phyloP scores from a whole-genome alignment of 2,888 invertebrate species.

The Andrena dorsata region DNA sequence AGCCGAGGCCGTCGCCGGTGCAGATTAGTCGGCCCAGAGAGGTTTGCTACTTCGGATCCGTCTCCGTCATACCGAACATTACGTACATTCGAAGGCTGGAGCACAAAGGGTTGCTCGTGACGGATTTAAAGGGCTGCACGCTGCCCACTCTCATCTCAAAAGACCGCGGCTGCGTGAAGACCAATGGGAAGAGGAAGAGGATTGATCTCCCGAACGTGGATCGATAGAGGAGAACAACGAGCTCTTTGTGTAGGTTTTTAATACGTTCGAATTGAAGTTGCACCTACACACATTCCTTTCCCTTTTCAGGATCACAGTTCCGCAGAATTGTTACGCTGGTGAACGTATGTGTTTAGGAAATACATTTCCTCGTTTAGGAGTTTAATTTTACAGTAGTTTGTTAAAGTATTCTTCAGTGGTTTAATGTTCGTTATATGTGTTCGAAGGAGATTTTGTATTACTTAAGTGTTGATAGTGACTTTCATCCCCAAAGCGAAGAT shows the following conservation, averaged over 20 bases:
- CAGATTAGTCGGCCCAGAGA: conserved; percentile 49
- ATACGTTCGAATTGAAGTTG: neutral
- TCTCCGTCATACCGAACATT: conserved; percentile 76
- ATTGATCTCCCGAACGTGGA: conserved; percentile 70
- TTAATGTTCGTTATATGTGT: neutral
- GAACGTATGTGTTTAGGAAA: neutral
- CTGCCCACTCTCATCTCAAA: conserved; percentile 75
- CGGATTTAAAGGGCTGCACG: conserved; percentile 70
- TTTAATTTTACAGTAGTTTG: neutral
- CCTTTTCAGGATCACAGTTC: neutral
- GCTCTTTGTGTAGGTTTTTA: neutral
- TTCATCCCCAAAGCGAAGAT: neutral
- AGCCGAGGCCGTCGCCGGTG: conserved; percentile 26
- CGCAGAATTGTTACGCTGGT: neutral
- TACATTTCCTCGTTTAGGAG: neutral
- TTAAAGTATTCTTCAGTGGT: neutral
- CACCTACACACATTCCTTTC: neutral
- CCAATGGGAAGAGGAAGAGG: conserved; percentile 72
- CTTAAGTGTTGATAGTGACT: neutral
- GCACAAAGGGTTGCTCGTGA: conserved; percentile 71
- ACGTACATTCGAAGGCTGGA: conserved; percentile 77
- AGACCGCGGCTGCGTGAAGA: conserved; percentile 67
- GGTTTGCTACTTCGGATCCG: conserved; percentile 75
- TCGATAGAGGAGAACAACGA: neutral
- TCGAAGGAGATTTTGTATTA: neutral